Percentiles rank a stretch among this genome's conserved stretches.
phyloP scores from a whole-genome alignment of 2,888 invertebrate genomes.

The Pseudococcus jackbeardsleyi region DNA sequence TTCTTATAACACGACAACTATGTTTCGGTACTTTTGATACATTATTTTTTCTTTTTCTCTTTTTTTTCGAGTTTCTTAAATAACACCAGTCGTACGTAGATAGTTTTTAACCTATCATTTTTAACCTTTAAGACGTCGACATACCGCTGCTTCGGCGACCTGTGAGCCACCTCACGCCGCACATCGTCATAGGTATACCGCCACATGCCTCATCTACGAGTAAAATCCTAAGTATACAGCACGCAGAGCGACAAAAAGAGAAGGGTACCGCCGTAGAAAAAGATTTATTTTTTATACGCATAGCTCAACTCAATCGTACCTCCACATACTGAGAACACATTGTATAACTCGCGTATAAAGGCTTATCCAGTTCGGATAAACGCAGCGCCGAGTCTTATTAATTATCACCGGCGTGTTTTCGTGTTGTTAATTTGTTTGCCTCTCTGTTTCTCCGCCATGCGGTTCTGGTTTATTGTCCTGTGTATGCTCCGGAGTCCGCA shows the following conservation, averaged over 20 bases:
- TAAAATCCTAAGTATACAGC: neutral
- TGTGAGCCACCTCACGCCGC: neutral
- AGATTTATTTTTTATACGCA: neutral
- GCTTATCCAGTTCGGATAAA: conserved; percentile 8
- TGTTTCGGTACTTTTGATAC: conserved; percentile 28
- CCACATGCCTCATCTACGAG: neutral
- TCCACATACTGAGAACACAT: neutral
- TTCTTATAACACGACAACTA: conserved; percentile 16
- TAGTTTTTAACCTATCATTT: conserved; percentile 31
- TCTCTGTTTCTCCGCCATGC: neutral
- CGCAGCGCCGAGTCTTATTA: conserved; percentile 26
- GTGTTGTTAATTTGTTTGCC: neutral
- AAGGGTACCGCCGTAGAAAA: neutral
- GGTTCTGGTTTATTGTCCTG: neutral
- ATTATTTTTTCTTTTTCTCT: neutral
- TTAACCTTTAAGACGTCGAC: conserved; percentile 26
- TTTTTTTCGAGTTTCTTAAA: neutral
- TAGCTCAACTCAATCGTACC: neutral
- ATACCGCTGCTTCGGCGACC: conserved; percentile 41
- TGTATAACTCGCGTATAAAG: conserved; percentile 5
- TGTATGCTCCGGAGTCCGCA: neutral
- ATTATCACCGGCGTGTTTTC: neutral
- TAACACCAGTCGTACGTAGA: neutral
- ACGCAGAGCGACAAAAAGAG: neutral
- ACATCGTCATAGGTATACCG: neutral